phyloP scores from a whole-genome alignment of 2,888 invertebrate species.

The Romanomermis culicivorax region DNA sequence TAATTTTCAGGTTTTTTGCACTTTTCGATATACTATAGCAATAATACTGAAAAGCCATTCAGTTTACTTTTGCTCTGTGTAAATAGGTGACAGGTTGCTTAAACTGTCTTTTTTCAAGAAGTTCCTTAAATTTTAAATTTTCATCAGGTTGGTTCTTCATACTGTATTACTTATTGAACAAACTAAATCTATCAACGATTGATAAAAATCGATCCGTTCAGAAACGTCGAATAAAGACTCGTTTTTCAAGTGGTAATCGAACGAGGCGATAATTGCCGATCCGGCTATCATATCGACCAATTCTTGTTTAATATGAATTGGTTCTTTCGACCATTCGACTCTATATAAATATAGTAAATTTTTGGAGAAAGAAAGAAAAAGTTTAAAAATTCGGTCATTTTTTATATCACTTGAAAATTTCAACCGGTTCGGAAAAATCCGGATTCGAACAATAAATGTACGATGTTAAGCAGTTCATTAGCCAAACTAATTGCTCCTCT shows the following conservation, averaged over 20 bases:
- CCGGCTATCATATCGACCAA: conserved; percentile 5
- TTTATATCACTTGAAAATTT: background rate
- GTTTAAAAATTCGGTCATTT: too few relatives aligned
- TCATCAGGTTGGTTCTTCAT: too few relatives aligned
- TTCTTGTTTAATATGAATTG: background rate
- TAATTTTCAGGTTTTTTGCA: too few relatives aligned
- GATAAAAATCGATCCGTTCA: conserved; percentile 26
- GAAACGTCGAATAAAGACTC: conserved; percentile 26
- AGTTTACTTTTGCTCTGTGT: too few relatives aligned
- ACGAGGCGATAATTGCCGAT: conserved; percentile 17
- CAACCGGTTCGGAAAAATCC: conserved; percentile 9
- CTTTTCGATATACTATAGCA: too few relatives aligned
- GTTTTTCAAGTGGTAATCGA: conserved; percentile 25
- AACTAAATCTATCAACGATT: conserved; percentile 23
- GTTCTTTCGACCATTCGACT: background rate
- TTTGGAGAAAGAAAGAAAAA: too few relatives aligned
- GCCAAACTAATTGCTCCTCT: conserved; percentile 26
- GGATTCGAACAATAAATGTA: conserved; percentile 16
- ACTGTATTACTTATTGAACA: conserved; percentile 18
- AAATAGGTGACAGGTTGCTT: too few relatives aligned
- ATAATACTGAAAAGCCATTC: too few relatives aligned
- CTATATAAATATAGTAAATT: too few relatives aligned
- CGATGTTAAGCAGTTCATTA: conserved; percentile 21
- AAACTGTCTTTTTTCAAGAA: too few relatives aligned
- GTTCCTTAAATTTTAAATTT: too few relatives aligned